Percentiles rank a stretch among this genome's conserved stretches.
phyloP scores from a whole-genome alignment of 2,888 invertebrate species.

The Icerya purchasi region DNA sequence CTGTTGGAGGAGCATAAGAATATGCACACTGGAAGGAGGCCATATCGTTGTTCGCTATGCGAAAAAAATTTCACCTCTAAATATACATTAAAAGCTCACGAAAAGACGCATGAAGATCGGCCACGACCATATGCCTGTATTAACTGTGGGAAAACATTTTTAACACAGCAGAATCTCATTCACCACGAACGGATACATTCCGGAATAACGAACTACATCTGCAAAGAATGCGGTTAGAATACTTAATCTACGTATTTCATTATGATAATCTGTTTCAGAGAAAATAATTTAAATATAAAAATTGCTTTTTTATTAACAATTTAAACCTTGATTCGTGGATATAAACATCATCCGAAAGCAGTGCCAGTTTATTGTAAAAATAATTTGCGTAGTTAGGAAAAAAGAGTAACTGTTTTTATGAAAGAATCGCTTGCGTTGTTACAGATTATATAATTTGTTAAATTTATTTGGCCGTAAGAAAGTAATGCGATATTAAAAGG shows the following conservation, averaged over 20 bases:
- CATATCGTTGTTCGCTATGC: conserved; percentile 42
- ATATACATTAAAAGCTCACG: conserved; percentile 51
- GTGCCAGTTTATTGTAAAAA: too few relatives aligned
- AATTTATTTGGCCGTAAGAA: too few relatives aligned
- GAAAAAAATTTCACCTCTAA: conserved; percentile 55
- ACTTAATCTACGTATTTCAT: background rate
- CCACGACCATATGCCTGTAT: conserved; percentile 45
- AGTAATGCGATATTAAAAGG: too few relatives aligned
- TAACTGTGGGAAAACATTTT: conserved; percentile 45
- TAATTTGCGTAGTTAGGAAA: too few relatives aligned
- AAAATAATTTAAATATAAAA: too few relatives aligned
- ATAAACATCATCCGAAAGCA: too few relatives aligned
- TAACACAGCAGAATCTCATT: conserved; percentile 49
- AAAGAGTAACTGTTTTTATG: too few relatives aligned
- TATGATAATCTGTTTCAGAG: too few relatives aligned
- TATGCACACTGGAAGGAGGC: conserved; percentile 42
- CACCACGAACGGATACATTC: conserved; percentile 56
- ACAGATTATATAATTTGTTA: too few relatives aligned
- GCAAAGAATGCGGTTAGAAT: conserved; percentile 41
- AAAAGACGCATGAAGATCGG: conserved; percentile 45
- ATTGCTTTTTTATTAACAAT: too few relatives aligned
- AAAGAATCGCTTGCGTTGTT: too few relatives aligned
- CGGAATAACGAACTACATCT: conserved; percentile 44
- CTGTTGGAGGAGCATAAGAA: conserved; percentile 50
- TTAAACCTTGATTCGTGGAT: too few relatives aligned